phyloP scores from a whole-genome alignment of 2,888 invertebrate genomes.

The Scotopteryx bipunctaria region DNA sequence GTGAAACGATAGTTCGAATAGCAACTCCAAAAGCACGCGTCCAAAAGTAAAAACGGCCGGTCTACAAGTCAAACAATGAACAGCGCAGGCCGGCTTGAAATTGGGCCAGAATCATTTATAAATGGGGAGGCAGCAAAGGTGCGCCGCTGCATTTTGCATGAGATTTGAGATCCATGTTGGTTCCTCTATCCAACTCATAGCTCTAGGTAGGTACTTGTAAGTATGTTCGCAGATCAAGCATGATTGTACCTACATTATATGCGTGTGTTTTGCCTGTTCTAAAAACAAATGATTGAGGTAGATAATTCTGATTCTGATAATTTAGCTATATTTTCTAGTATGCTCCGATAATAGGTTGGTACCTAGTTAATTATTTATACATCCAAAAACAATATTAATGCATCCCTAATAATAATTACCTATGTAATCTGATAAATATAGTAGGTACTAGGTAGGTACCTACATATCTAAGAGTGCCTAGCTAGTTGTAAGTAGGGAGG shows the following conservation, averaged over 20 bases:
- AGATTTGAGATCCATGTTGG: constrained; percentile 65
- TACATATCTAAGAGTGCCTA: no score
- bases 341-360: no score
- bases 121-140: constrained; percentile 63
- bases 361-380: no score
- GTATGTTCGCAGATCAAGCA: constrained; percentile 10
- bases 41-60: constrained; percentile 27
- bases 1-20: neutral
- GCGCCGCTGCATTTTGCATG: constrained; percentile 74
- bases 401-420: no score
- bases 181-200: constrained; percentile 53
- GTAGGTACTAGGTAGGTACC: no score
- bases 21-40: neutral
- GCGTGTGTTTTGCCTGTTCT: constrained; percentile 14
- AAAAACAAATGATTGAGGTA: constrained; percentile 13
- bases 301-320: no score
- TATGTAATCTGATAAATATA: no score
- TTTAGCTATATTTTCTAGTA: no score
- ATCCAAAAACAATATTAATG: no score
- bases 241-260: constrained; percentile 10
- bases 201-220: constrained; percentile 39
- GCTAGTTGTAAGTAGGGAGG: no score
- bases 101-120: constrained; percentile 80
- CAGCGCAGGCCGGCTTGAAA: constrained; percentile 59
- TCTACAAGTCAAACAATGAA: constrained; percentile 74